These are phyloP conservation scores for Montipora capitata DNA, from an alignment of 92 coral and sea anemone genomes.

Conservation along the genomic window DNA sequence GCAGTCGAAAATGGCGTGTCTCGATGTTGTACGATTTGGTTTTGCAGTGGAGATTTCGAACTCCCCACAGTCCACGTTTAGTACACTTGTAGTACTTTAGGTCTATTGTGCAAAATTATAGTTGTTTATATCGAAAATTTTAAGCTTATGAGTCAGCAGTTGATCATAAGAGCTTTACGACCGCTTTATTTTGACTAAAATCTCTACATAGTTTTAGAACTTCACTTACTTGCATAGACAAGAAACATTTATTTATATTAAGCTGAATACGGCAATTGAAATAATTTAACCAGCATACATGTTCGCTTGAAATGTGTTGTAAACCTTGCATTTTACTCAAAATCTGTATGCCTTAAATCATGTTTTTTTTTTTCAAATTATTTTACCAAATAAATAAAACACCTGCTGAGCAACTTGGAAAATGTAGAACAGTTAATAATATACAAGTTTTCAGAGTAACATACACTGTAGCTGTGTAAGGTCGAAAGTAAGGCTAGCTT, in stretches of 20 bases:
- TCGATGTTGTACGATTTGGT: not conserved
- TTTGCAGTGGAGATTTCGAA: slow-evolving; percentile 26
- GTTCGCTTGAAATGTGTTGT: not conserved
- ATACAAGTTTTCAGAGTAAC: not conserved
- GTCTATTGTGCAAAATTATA: slow-evolving; percentile 19
- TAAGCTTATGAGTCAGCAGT: slow-evolving; percentile 12
- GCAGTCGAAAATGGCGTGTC: slow-evolving; percentile 8
- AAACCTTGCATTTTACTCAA: not conserved
- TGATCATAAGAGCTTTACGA: not conserved
- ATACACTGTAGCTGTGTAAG: not conserved
- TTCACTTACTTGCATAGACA: slow-evolving; percentile 12
- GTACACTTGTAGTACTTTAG: slow-evolving; percentile 3
- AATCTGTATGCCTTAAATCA: not conserved
- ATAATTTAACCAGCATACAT: not conserved
- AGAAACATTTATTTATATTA: not conserved
- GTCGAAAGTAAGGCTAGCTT: not conserved
- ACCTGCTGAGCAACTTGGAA: not conserved
- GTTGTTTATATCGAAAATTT: slow-evolving; percentile 2
- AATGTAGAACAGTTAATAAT: not conserved
- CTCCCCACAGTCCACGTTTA: slow-evolving; percentile 5
- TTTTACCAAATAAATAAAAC: not conserved
- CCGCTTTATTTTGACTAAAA: slow-evolving; percentile 31
- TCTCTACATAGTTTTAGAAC: slow-evolving; percentile 14
- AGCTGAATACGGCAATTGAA: not conserved
- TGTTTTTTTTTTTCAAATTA: too few relatives aligned